Evolutionary conservation across 1,140 invertebrate species (phyloP).

Genomic region (Drosophila willistoni): DNA sequence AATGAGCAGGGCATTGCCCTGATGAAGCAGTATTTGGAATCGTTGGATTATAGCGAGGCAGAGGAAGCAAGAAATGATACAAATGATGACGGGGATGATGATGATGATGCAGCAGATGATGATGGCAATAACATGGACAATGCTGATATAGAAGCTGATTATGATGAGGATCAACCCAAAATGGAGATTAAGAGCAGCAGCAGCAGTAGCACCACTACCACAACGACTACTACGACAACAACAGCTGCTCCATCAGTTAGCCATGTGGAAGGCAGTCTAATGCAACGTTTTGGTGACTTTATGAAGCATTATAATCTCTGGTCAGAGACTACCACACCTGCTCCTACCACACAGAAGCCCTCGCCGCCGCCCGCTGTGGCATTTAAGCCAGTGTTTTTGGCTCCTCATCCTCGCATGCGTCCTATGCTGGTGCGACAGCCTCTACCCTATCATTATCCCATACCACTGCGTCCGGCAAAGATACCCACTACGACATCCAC

Average conservation of each 20-base stretch:
- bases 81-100: slow-evolving; percentile 8
- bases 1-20: slow-evolving; percentile 64
- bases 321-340: slow-evolving; percentile 17
- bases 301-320: slow-evolving; percentile 56
- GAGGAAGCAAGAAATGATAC: slow-evolving; percentile 21
- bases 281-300: slow-evolving; percentile 47
- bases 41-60: slow-evolving; percentile 55
- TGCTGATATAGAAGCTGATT: slow-evolving; percentile 35
- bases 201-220: slow-evolving; percentile 10
- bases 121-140: slow-evolving; percentile 53
- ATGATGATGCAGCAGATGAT: slow-evolving; percentile 20
- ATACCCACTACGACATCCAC: slow-evolving; percentile 19
- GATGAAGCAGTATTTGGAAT: slow-evolving; percentile 71
- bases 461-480: slow-evolving; percentile 52
- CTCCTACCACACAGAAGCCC: slow-evolving; percentile 3
- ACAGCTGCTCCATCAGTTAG: background rate
- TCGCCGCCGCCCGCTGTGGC: background rate
- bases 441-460: slow-evolving; percentile 71
- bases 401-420: slow-evolving; percentile 25
- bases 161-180: slow-evolving; percentile 30
- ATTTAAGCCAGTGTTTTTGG: slow-evolving; percentile 42
- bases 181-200: slow-evolving; percentile 14
- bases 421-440: slow-evolving; percentile 59
- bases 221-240: background rate
- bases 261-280: slow-evolving; percentile 18